Conservation (phyloP, 2,888 invertebrate species). For the Lepetodrilus schrolli region DNA sequence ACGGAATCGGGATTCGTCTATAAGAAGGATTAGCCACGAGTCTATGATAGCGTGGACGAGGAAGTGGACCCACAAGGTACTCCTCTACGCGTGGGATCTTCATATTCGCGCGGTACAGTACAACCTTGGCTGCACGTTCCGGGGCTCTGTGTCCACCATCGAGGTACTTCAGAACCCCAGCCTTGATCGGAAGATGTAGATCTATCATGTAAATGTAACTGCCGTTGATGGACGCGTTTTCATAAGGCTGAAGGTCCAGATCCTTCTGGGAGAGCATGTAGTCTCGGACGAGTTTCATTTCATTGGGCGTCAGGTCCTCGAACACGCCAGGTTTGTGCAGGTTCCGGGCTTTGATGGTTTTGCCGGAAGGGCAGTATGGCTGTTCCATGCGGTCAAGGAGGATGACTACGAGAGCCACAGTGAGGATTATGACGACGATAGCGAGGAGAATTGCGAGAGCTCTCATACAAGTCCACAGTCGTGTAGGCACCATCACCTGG, state of each 20-base stretch:
- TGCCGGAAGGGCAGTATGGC: slow-evolving; percentile 52
- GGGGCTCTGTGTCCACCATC: slow-evolving; percentile 55
- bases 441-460: neutral
- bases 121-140: slow-evolving; percentile 60
- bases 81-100: slow-evolving; percentile 62
- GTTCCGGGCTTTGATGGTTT: slow-evolving; percentile 44
- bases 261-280: slow-evolving; percentile 50
- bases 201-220: slow-evolving; percentile 66
- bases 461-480: neutral
- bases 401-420: slow-evolving; percentile 32
- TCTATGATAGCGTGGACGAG: slow-evolving; percentile 52
- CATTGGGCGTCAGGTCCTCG: slow-evolving; percentile 58
- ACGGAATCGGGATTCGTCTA: slow-evolving; percentile 58
- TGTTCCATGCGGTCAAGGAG: slow-evolving; percentile 35
- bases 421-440: slow-evolving; percentile 31
- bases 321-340: slow-evolving; percentile 56
- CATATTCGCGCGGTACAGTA: slow-evolving; percentile 62
- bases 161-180: slow-evolving; percentile 53
- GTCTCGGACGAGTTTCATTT: slow-evolving; percentile 55
- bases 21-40: slow-evolving; percentile 58
- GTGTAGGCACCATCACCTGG: neutral
- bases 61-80: slow-evolving; percentile 64
- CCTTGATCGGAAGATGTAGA: slow-evolving; percentile 58
- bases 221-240: slow-evolving; percentile 51
- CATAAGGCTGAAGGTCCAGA: slow-evolving; percentile 51